phyloP scores from a whole-genome alignment of 2,797 vertebrate species.

The Hydrophis major region DNA sequence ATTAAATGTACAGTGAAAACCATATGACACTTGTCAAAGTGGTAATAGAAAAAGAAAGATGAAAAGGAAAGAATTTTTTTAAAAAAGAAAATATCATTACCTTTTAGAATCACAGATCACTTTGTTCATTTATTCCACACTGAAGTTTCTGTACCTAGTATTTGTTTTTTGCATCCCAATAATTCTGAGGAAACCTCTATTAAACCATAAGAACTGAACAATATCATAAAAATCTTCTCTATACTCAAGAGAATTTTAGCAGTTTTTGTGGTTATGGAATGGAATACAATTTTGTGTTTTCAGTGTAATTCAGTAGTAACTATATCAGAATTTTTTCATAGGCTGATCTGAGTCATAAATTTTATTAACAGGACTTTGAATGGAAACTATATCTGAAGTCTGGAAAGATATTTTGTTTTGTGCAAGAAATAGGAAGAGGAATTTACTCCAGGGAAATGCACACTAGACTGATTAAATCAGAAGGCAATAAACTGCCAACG shows the following conservation, averaged over 20 bases:
- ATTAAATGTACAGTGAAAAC: conserved; percentile 22
- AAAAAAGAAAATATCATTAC: not conserved
- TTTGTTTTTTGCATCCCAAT: not conserved
- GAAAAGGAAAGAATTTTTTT: not conserved
- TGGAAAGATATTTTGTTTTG: not conserved
- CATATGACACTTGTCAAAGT: not conserved
- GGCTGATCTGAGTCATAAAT: not conserved
- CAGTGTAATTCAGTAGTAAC: not conserved
- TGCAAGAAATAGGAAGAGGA: not conserved
- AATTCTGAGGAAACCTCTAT: not conserved
- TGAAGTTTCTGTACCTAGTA: not conserved
- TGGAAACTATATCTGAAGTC: not conserved
- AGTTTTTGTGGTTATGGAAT: not conserved
- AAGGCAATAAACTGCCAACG: not conserved
- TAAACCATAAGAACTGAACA: not conserved
- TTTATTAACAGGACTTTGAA: not conserved
- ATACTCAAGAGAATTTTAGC: not conserved
- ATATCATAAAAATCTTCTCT: not conserved
- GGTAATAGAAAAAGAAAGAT: not conserved
- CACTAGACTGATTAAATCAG: not conserved
- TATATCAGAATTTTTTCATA: not conserved
- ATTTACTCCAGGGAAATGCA: not conserved
- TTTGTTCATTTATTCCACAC: not conserved
- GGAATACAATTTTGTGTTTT: not conserved
- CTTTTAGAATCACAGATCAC: not conserved